A percentile compares a stretch with the other conserved stretches of the same genome.
phyloP scores from a whole-genome alignment of 2,113 vertebrate genomes.

The Lycocorax pyrrhopterus region DNA sequence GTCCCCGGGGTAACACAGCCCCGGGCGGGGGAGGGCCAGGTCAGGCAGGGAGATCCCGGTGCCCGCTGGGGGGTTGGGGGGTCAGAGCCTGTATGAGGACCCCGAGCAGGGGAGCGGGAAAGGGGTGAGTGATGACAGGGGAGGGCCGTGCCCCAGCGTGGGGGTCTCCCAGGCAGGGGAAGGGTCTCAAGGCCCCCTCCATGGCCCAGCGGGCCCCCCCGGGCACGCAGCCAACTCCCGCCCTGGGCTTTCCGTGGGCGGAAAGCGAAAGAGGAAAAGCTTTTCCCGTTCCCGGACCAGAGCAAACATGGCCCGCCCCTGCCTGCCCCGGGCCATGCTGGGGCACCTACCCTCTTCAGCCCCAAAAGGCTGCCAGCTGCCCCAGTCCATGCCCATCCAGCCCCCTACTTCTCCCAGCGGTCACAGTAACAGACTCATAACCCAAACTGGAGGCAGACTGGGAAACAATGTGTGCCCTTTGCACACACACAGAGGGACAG shows the following conservation, averaged over 20 bases:
- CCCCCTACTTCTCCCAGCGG: background rate
- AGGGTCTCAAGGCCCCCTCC: background rate
- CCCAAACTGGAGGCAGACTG: background rate
- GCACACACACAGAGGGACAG: background rate
- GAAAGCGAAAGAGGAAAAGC: constrained; percentile 52
- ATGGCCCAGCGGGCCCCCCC: fast-evolving
- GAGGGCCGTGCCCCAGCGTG: background rate
- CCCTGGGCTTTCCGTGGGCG: background rate
- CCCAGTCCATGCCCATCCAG: background rate
- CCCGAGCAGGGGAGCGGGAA: background rate
- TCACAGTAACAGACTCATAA: background rate
- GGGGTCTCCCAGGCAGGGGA: background rate
- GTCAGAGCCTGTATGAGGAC: background rate
- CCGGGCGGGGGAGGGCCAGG: fast-evolving
- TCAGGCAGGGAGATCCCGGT: background rate
- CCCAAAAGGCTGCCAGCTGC: background rate
- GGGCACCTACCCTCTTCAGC: background rate
- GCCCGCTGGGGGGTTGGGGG: fast-evolving
- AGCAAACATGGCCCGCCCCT: background rate
- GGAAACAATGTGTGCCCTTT: background rate
- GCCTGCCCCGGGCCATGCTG: background rate
- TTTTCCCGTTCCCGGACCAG: background rate
- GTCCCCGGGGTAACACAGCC: background rate
- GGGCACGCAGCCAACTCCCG: background rate
- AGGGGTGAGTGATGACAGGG: background rate